Evolutionary conservation across 2,113 vertebrate species (phyloP).

Genomic region (Nycticryphes semicollaris): DNA sequence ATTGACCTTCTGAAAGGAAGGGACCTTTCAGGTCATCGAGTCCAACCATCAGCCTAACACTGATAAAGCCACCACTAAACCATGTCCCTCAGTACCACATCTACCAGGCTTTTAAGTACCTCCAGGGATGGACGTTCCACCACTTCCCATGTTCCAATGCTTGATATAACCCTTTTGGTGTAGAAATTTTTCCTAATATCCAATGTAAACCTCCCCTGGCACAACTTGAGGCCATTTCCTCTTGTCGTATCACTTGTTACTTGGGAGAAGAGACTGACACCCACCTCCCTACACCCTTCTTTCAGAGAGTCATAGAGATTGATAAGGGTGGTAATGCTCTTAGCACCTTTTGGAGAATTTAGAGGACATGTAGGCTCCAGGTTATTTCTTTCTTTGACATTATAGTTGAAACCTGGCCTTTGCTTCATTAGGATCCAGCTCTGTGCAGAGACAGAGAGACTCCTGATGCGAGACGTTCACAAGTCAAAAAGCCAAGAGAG

Average conservation of each 20-base stretch:
- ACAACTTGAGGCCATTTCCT: not conserved
- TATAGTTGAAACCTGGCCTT: not conserved
- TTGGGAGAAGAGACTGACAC: not conserved
- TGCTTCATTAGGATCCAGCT: not conserved
- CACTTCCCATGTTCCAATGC: not conserved
- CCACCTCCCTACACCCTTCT: not conserved
- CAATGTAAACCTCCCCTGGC: not conserved
- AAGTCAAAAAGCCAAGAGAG: not conserved
- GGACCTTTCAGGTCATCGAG: not conserved
- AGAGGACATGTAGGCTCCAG: not conserved
- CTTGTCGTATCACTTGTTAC: not conserved
- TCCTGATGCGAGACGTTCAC: not conserved
- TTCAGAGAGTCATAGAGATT: not conserved
- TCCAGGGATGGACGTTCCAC: not conserved
- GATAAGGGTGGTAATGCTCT: not conserved
- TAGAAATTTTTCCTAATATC: not conserved
- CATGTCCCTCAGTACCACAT: not conserved
- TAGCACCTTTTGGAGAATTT: not conserved
- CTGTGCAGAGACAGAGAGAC: not conserved
- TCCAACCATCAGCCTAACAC: not conserved
- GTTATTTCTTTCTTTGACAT: not conserved
- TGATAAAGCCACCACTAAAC: not conserved
- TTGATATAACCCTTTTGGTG: not conserved
- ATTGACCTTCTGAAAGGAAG: not conserved
- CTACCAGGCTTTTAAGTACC: not conserved